Percentiles rank a stretch among this genome's conserved stretches.
Evolutionary conservation across 2,113 vertebrate genomes (phyloP).

Genomic region (Sceloporus undulatus): DNA sequence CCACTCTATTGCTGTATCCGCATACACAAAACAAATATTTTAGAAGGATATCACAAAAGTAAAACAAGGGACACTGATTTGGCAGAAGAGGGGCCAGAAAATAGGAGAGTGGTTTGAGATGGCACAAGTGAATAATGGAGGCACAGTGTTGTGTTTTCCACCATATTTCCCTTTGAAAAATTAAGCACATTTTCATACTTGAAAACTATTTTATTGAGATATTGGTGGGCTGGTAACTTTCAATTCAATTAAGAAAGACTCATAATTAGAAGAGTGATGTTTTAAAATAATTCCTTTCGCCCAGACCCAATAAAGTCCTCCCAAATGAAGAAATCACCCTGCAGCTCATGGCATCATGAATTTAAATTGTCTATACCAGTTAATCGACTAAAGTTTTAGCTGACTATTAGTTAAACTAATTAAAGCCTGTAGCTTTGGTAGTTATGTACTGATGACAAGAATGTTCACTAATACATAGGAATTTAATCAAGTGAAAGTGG

Average conservation of each 20-base stretch:
- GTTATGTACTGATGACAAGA: not conserved
- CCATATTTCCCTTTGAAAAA: too few species aligned
- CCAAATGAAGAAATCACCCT: not conserved
- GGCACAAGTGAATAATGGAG: too few species aligned
- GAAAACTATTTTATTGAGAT: too few species aligned
- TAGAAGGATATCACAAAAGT: not conserved
- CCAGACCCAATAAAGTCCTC: not conserved
- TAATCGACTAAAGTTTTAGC: not conserved
- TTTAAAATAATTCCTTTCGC: not conserved
- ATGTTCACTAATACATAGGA: not conserved
- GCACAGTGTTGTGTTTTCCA: too few species aligned
- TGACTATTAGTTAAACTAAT: not conserved
- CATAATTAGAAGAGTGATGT: not conserved
- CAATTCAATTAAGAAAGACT: too few species aligned
- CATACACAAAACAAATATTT: not conserved
- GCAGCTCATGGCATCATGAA: not conserved
- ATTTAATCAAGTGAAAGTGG: not conserved
- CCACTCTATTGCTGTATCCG: too few species aligned
- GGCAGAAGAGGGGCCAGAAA: not conserved
- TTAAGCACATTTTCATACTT: too few species aligned
- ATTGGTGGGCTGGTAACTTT: too few species aligned
- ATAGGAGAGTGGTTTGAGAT: not conserved
- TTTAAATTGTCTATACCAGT: not conserved
- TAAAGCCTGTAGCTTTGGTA: not conserved
- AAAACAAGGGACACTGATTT: not conserved